Percentiles rank a stretch among this genome's conserved stretches.
Evolutionary conservation across 2,113 vertebrate genomes (phyloP).

Genomic region (Galeopterus variegatus): DNA sequence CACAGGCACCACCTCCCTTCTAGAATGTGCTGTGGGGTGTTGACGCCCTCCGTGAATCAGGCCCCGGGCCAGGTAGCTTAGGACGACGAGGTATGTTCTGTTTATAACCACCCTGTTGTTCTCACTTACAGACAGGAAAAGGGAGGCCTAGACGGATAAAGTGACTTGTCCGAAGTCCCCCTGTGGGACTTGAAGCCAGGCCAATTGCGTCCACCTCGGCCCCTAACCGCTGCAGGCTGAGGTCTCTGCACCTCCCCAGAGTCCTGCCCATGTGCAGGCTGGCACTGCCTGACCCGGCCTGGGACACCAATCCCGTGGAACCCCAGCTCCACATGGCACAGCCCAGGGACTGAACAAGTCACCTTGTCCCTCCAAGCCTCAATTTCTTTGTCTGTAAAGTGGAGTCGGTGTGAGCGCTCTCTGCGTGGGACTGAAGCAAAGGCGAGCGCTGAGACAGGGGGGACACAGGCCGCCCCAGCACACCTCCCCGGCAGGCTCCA

Average conservation of each 20-base stretch:
- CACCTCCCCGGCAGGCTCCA: not conserved
- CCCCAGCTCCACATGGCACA: not conserved
- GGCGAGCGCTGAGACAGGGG: too few relatives aligned
- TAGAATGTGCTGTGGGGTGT: fast-evolving
- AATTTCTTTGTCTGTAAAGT: not conserved
- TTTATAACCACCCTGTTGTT: too few relatives aligned
- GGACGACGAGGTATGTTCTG: fast-evolving
- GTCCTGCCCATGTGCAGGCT: not conserved
- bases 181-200: not conserved
- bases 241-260: not conserved
- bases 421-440: not conserved
- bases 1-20: fast-evolving
- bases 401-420: too few relatives aligned
- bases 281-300: too few relatives aligned
- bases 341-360: not conserved
- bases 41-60: fast-evolving
- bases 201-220: not conserved
- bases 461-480: not conserved
- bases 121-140: fast-evolving
- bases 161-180: not conserved
- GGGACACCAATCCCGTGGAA: not conserved
- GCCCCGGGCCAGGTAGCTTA: not conserved
- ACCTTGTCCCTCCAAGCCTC: not conserved
- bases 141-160: not conserved
- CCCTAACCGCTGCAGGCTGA: not conserved